A percentile compares a stretch with the other conserved stretches of the same genome.
phyloP scores from a whole-genome alignment of 2,113 vertebrate genomes.

The cattle (Bos taurus) region DNA sequence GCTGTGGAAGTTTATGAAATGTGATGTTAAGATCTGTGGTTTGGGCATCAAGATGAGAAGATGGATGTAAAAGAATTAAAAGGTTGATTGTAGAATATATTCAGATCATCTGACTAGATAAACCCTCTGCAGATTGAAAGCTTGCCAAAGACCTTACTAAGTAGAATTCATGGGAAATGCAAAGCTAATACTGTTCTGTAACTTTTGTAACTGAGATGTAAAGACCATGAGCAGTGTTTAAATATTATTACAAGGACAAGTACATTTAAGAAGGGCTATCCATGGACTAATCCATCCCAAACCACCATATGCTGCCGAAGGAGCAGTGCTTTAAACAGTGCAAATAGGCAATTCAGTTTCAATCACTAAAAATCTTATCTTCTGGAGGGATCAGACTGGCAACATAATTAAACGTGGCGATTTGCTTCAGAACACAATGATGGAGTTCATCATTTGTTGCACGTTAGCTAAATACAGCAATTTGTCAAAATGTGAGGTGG shows the following conservation, averaged over 20 bases:
- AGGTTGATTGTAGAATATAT: neutral
- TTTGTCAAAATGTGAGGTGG: neutral
- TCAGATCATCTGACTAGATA: neutral
- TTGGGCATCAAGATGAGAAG: neutral
- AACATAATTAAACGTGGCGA: neutral
- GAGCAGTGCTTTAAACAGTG: neutral
- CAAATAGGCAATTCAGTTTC: neutral
- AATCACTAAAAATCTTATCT: conserved; percentile 12
- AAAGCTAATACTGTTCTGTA: neutral
- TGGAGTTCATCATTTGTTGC: neutral
- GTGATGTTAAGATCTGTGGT: conserved; percentile 1
- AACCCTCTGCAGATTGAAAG: neutral
- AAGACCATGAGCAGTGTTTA: neutral
- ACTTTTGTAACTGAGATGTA: neutral
- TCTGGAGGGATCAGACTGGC: neutral
- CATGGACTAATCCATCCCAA: neutral
- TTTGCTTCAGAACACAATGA: conserved; percentile 18
- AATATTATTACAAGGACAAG: neutral
- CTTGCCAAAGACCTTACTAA: neutral
- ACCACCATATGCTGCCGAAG: neutral
- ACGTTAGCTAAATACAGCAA: neutral
- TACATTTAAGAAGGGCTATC: neutral
- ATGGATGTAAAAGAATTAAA: neutral
- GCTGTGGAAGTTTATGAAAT: neutral
- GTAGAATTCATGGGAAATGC: neutral